Conservation (phyloP, 2,113 vertebrate genomes). For the Nematolebias whitei region DNA sequence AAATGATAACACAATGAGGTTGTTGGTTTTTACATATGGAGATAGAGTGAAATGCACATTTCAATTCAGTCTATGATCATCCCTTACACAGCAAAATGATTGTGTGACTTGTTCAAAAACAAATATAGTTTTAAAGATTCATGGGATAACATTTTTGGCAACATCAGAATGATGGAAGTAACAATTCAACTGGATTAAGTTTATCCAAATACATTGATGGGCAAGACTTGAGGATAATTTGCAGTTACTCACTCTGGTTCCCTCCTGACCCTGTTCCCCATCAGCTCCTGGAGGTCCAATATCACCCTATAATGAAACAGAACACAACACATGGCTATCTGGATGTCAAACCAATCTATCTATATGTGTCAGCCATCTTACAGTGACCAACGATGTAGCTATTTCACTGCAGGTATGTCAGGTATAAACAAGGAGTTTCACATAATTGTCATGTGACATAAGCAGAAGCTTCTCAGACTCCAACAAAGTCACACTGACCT, state of each 20-base stretch:
- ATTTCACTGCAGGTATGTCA: background rate
- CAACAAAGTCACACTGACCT: constrained; percentile 76
- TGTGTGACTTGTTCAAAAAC: too few species aligned
- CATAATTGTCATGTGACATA: background rate
- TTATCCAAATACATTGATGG: constrained; percentile 37
- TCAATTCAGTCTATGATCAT: too few species aligned
- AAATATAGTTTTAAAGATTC: too few species aligned
- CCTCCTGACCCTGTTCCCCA: constrained; percentile 86
- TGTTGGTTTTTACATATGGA: too few species aligned
- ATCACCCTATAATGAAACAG: constrained; percentile 81
- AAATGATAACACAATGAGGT: too few species aligned
- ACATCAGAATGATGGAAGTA: too few species aligned
- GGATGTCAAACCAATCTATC: constrained; percentile 18
- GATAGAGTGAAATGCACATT: too few species aligned
- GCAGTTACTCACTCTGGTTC: constrained; percentile 85
- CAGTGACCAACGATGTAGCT: background rate
- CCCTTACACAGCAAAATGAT: too few species aligned
- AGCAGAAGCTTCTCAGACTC: background rate
- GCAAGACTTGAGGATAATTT: constrained; percentile 30
- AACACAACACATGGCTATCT: constrained; percentile 36
- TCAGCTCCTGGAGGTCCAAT: constrained; percentile 79
- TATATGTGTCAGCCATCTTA: too few species aligned
- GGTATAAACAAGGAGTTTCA: constrained; percentile 3
- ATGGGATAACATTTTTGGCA: too few species aligned
- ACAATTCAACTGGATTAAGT: constrained; percentile 30